Conservation (phyloP, 2,797 vertebrate species). For the Alectoris magna region DNA sequence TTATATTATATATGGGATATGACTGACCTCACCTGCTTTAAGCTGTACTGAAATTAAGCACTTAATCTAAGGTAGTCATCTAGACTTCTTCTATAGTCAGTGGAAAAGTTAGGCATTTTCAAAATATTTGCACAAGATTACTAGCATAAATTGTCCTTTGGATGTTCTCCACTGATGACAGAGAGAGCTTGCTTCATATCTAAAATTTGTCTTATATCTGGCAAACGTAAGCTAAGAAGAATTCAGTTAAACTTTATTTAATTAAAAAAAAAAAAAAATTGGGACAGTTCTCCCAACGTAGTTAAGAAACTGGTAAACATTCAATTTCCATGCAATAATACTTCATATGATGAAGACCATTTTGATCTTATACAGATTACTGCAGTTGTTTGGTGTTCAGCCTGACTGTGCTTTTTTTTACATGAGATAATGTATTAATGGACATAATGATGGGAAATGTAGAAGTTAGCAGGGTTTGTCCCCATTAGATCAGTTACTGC, state of each 20-base stretch:
- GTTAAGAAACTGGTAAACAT: background rate
- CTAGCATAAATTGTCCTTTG: background rate
- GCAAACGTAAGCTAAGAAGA: background rate
- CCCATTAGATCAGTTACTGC: background rate
- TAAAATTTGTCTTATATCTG: background rate
- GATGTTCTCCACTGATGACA: background rate
- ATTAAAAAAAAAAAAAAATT: rapidly evolving
- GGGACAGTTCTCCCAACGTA: background rate
- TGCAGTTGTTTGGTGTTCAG: background rate
- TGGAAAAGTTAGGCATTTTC: background rate
- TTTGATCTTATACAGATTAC: background rate
- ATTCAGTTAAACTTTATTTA: background rate
- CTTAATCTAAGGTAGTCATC: background rate
- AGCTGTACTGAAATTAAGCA: background rate
- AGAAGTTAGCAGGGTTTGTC: background rate
- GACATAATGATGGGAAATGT: background rate
- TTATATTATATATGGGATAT: background rate
- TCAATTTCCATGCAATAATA: background rate
- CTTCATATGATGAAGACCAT: background rate
- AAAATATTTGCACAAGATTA: background rate
- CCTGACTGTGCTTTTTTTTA: background rate
- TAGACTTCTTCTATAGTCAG: background rate
- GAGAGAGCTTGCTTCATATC: background rate
- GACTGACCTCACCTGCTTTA: background rate
- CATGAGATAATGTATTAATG: background rate